These are phyloP conservation scores for Apotomis turbidana DNA, from an alignment of 2,888 invertebrate genomes.

Conservation along the genomic window DNA sequence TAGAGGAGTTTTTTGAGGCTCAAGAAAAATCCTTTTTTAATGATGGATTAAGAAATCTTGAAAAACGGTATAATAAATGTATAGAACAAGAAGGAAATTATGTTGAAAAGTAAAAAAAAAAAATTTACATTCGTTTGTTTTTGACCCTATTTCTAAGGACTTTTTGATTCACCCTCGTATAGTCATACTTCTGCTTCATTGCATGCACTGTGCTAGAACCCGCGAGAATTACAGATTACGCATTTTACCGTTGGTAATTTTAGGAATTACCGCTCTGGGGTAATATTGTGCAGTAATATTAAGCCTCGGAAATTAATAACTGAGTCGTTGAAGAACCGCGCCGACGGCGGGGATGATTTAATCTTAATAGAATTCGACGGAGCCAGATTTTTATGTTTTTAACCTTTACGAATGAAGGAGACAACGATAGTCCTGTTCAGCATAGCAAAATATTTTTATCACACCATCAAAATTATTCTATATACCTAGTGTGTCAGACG, in stretches of 20 bases:
- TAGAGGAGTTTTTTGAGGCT: no score
- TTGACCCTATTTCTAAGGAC: no score
- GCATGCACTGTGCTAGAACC: constrained; percentile 3
- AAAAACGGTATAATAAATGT: no score
- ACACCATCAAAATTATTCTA: no score
- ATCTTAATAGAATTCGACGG: constrained; percentile 18
- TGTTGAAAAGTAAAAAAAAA: no score
- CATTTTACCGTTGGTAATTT: constrained; percentile 39
- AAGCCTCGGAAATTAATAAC: constrained; percentile 41
- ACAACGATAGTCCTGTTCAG: neutral
- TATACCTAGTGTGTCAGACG: no score
- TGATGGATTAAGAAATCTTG: no score
- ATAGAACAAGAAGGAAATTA: no score
- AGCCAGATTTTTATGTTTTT: neutral
- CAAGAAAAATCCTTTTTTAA: no score
- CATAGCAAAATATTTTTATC: no score
- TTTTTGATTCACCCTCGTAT: no score
- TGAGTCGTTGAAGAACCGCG: constrained; percentile 31
- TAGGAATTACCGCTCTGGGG: constrained; percentile 36
- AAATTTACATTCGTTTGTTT: no score
- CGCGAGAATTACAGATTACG: constrained; percentile 40
- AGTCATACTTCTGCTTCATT: neutral
- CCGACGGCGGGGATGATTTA: constrained; percentile 19
- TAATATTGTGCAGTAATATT: constrained; percentile 41
- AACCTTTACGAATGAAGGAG: neutral